A percentile compares a stretch with the other conserved stretches of the same genome.
Conservation (phyloP, 2,797 vertebrate species). For the Gadopsis bispinosus region DNA sequence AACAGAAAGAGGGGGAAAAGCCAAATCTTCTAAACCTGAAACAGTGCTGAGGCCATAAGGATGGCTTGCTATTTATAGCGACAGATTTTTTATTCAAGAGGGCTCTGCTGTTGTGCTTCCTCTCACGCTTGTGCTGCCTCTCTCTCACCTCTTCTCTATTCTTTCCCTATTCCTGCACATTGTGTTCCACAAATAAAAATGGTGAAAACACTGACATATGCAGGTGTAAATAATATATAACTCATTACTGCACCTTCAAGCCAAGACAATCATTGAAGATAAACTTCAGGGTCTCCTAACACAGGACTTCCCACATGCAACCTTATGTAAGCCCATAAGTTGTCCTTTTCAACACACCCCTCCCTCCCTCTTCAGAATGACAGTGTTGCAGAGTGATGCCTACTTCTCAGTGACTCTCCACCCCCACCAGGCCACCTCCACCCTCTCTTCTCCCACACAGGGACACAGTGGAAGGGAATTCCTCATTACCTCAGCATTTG, state of each 20-base stretch:
- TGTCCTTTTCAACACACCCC: slow-evolving; percentile 50
- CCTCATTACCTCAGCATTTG: slow-evolving; percentile 85
- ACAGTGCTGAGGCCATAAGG: slow-evolving; percentile 74
- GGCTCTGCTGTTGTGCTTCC: slow-evolving; percentile 80
- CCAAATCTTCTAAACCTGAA: slow-evolving; percentile 72
- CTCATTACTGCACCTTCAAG: slow-evolving; percentile 3
- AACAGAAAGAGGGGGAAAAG: slow-evolving; percentile 48
- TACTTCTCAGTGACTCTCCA: slow-evolving; percentile 76
- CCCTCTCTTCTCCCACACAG: slow-evolving; percentile 64
- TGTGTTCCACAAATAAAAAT: slow-evolving; percentile 63
- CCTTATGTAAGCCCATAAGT: slow-evolving; percentile 63
- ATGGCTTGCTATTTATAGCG: slow-evolving; percentile 85
- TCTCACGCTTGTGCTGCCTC: slow-evolving; percentile 63
- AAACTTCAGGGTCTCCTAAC: slow-evolving; percentile 32
- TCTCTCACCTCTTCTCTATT: slow-evolving; percentile 49
- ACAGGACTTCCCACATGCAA: slow-evolving; percentile 53
- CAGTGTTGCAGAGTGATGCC: slow-evolving; percentile 68
- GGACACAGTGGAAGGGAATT: slow-evolving; percentile 85
- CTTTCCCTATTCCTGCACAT: slow-evolving; percentile 60
- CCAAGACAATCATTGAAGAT: slow-evolving; percentile 19
- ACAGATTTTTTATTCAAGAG: slow-evolving; percentile 84
- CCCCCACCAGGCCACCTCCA: slow-evolving; percentile 65
- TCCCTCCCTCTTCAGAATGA: slow-evolving; percentile 53
- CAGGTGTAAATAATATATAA: slow-evolving; percentile 33
- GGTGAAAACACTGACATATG: slow-evolving; percentile 13